These are phyloP conservation scores for Neoseiulus cucumeris DNA, from an alignment of 1,140 invertebrate genomes.

Conservation along the genomic window DNA sequence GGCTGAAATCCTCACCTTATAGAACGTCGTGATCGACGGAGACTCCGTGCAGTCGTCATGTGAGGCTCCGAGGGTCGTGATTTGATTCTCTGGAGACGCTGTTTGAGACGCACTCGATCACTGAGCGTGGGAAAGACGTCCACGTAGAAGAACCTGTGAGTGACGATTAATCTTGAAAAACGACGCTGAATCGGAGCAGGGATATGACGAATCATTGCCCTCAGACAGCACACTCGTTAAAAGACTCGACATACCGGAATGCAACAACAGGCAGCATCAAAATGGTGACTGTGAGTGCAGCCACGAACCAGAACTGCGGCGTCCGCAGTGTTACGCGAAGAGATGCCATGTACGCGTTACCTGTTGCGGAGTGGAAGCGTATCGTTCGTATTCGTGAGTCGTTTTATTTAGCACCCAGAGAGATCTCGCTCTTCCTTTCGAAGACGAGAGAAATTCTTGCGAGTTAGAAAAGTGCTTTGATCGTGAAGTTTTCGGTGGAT, in stretches of 20 bases:
- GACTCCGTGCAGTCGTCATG: slow-evolving; percentile 53
- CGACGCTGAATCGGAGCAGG: too few species aligned
- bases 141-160: slow-evolving; percentile 62
- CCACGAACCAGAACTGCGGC: slow-evolving; percentile 63
- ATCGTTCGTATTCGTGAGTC: too few species aligned
- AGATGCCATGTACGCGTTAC: slow-evolving; percentile 22
- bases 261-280: slow-evolving; percentile 80
- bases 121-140: slow-evolving; percentile 71
- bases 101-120: slow-evolving; percentile 69
- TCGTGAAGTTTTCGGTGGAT: too few species aligned
- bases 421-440: too few species aligned
- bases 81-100: slow-evolving; percentile 35
- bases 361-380: background rate
- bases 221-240: too few species aligned
- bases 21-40: slow-evolving; percentile 60
- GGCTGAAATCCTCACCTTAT: slow-evolving; percentile 27
- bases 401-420: too few species aligned
- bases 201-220: too few species aligned
- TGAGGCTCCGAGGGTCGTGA: slow-evolving; percentile 51
- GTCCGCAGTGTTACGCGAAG: slow-evolving; percentile 23
- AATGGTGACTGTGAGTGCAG: slow-evolving; percentile 58
- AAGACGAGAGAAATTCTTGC: too few species aligned
- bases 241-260: slow-evolving; percentile 37
- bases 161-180: too few species aligned
- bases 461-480: too few species aligned